A percentile compares a stretch with the other conserved stretches of the same genome.
These are phyloP conservation scores for Chymomyza amoena DNA, from an alignment of 2,888 invertebrate genomes.

Conservation along the genomic window DNA sequence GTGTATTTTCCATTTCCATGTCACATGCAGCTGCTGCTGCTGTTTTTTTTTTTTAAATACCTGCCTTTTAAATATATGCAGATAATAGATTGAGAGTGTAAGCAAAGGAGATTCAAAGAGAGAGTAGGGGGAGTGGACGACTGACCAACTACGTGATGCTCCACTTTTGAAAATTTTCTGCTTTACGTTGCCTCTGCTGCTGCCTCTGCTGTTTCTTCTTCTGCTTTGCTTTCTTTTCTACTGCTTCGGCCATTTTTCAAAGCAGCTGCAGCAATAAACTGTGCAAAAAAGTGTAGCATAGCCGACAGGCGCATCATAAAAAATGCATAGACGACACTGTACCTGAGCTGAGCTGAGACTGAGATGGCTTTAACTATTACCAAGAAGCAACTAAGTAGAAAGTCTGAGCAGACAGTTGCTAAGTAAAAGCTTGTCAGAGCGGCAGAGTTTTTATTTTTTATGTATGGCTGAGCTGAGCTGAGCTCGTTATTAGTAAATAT, in stretches of 20 bases:
- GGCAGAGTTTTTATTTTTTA: neutral
- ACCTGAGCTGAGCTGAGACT: neutral
- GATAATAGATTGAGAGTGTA: conserved; percentile 20
- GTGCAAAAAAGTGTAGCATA: conserved; percentile 22
- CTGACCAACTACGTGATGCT: conserved; percentile 52
- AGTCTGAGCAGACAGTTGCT: neutral
- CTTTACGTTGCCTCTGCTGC: neutral
- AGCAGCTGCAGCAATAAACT: conserved; percentile 14
- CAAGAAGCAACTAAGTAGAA: neutral
- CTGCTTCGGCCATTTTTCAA: conserved; percentile 29
- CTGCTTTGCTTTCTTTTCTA: conserved; percentile 1
- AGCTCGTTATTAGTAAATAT: neutral
- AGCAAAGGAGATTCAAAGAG: neutral
- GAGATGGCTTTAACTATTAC: neutral
- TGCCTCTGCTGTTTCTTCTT: conserved; percentile 4
- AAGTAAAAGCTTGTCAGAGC: neutral
- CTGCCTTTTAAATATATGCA: conserved; percentile 51
- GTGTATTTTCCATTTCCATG: conserved; percentile 4
- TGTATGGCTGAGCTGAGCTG: neutral
- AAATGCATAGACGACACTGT: conserved; percentile 2
- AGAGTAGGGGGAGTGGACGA: neutral
- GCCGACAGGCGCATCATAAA: conserved; percentile 10
- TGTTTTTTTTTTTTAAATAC: conserved; percentile 35
- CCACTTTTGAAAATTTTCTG: conserved; percentile 40
- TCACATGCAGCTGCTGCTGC: conserved; percentile 23